Base-by-base conservation (phyloP, 2,797 vertebrate genomes). In the Clarias platycephalus region DNA sequence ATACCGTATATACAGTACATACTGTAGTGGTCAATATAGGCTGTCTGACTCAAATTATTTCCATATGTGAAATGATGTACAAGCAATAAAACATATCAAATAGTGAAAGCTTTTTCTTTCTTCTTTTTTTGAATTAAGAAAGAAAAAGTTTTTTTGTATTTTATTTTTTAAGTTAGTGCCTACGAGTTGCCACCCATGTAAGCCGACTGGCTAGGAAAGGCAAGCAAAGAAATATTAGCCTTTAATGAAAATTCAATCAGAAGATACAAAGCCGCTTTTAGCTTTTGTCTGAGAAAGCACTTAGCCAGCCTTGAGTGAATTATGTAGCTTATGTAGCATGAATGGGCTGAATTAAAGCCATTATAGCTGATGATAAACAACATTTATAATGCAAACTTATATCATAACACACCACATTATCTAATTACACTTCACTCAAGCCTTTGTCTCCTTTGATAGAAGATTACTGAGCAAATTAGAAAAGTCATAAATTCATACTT, bases 201-300 rank as follows among this genome's bases (percentile, higher is more conserved):
- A 80, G 79, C 83, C 84, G 80, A 63, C 40, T 76, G 84, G 77
- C 76, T 82, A 84, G 84, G 58, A 82, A 63, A 84, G 62, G 13
- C 85, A 83, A 53, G 83, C 83, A 84, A 86, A 68, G 79, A 82
- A 88, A 87, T 82, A 86, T 82, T 84, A 84, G 83, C 88, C 82
- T 88, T 87, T 87, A 89, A 89, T 88, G 76, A 86, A 89, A 88
- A 88, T 88, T 87, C 82, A 89, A 88, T 88, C 85, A 89, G 85
- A 88, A 87, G 75, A 83, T 85, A 83, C 81, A 83, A 77, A 80
- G 81, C 76, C 72, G 85, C 85, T 83, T 86, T 86, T 83, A 86
- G 85, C 88, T 87, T 89, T 89, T 86, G 88, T 89, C 88, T 89
- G 88, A 83, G 85, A 87, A 86, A 88, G 88, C 88, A 89, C 88